Conservation (phyloP, 2,797 vertebrate genomes). For the Microctenopoma stevenorrisi region DNA sequence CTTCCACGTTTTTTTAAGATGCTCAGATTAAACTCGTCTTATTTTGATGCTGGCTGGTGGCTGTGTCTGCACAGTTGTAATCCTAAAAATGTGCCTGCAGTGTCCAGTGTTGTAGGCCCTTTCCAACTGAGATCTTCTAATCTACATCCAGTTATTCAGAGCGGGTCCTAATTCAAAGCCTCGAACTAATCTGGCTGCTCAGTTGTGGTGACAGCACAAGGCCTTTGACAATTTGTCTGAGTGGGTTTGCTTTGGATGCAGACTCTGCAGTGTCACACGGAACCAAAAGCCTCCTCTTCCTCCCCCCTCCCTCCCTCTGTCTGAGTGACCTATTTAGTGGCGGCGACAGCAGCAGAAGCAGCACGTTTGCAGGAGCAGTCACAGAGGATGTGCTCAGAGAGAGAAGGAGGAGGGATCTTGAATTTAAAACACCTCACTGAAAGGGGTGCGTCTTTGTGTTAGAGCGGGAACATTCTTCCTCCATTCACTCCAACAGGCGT, state of each 20-base stretch:
- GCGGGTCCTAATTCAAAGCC: slow-evolving; percentile 24
- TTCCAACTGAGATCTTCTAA: slow-evolving; percentile 42
- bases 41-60: not conserved
- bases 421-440: slow-evolving; percentile 53
- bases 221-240: slow-evolving; percentile 15
- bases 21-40: slow-evolving; percentile 8
- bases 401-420: slow-evolving; percentile 30
- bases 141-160: slow-evolving; percentile 50
- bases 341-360: slow-evolving; percentile 30
- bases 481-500: slow-evolving; percentile 40
- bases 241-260: slow-evolving; percentile 42
- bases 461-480: slow-evolving; percentile 29
- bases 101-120: slow-evolving; percentile 15
- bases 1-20: slow-evolving; percentile 30
- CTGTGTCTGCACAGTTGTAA: not conserved
- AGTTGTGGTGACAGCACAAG: not conserved
- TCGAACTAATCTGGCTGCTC: slow-evolving; percentile 24
- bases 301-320: slow-evolving; percentile 57
- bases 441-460: slow-evolving; percentile 33
- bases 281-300: slow-evolving; percentile 50
- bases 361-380: slow-evolving; percentile 41
- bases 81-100: slow-evolving; percentile 14
- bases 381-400: slow-evolving; percentile 57
- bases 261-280: slow-evolving; percentile 59
- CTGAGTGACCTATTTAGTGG: slow-evolving; percentile 83